Percentiles rank a stretch among this genome's conserved stretches.
These are phyloP conservation scores for Xanthia icteritia DNA, from an alignment of 2,888 invertebrate species.

Conservation along the genomic window DNA sequence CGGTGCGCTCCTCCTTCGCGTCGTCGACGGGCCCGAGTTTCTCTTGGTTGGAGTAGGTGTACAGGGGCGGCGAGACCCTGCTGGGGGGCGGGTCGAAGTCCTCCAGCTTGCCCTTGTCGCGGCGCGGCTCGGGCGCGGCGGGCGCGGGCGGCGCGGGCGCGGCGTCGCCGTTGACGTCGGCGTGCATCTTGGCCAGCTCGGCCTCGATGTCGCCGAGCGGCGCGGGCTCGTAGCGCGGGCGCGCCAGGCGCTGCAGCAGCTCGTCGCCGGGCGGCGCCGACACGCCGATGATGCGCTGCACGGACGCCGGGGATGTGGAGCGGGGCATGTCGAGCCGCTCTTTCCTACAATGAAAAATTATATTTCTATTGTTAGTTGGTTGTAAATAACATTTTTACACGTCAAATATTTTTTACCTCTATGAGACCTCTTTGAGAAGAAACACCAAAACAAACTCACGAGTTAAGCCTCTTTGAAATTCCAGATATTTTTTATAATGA, in stretches of 20 bases:
- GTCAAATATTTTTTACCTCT: background rate
- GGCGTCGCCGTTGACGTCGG: slow-evolving; percentile 21
- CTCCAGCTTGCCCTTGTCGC: slow-evolving; percentile 76
- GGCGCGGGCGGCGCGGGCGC: slow-evolving; percentile 42
- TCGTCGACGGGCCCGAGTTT: slow-evolving; percentile 78
- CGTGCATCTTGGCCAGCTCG: slow-evolving; percentile 80
- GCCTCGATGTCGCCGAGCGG: slow-evolving; percentile 92
- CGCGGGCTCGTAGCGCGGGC: slow-evolving; percentile 80
- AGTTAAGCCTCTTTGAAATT: background rate
- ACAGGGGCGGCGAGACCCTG: slow-evolving; percentile 93
- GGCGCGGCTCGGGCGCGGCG: slow-evolving; percentile 32
- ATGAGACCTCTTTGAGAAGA: background rate
- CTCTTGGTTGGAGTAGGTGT: slow-evolving; percentile 94
- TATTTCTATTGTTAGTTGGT: background rate
- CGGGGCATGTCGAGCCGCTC: slow-evolving; percentile 86
- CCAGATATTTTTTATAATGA: background rate
- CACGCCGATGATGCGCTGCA: slow-evolving; percentile 87
- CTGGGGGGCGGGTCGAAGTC: slow-evolving; percentile 93
- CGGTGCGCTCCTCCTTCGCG: slow-evolving; percentile 88
- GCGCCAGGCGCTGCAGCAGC: slow-evolving; percentile 77
- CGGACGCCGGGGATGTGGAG: slow-evolving; percentile 84
- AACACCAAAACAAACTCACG: background rate
- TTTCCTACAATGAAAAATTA: slow-evolving; percentile 78
- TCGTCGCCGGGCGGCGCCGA: slow-evolving; percentile 81
- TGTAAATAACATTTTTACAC: background rate